Evolutionary conservation across 2,113 vertebrate genomes (phyloP), one percentile per base, ranked within the genome.

Genomic region (Speoplatyrhinus poulsoni): DNA sequence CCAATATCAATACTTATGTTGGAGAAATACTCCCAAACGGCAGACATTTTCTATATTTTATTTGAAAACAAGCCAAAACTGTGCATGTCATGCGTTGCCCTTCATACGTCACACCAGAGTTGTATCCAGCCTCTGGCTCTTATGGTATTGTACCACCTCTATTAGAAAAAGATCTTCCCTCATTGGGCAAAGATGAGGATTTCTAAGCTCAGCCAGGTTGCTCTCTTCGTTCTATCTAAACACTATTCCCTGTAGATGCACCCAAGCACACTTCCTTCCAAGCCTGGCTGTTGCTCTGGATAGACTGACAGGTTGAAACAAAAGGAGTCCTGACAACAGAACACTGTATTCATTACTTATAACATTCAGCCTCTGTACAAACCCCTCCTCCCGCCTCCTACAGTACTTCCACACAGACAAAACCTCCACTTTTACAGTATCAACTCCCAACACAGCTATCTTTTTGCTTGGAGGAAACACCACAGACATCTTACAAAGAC

Each of bases 211-310:
- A 41, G 7, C 36, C 3, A 41, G 36, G 36, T 6, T 41, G 4
- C 73, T 69, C 62, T 83, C 63, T 73, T 82, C 83, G 85, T 85
- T 81, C 82, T 85, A 85, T 90, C 87, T 85, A 87, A 86, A 85
- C 74, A 62, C 75, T 61, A 64, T 80, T 70, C 65, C 77, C 70
- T 26, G 6, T 77, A 66, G 83, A 69, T 73, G 75, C 57, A 46
- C 79, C 16, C 33, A 60, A 82, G 79, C 73, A 57, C 52, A 73
- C 73, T 82, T 74, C 65, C 73, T 69, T 70, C 73, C 15, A 59
- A 70, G 76, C 75, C 73, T 62, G 46, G 69, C 73, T 65, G 57
- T 76, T 55, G 65, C 75, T 67, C 8, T 12, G 69, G 67, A 57
- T 62, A 76, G 69, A 82, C 74, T 75, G 70, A 78, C 66, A 63